Percentiles rank a stretch among this genome's conserved stretches.
phyloP scores from a whole-genome alignment of 2,888 invertebrate genomes.

The Pterobdella sp. region DNA sequence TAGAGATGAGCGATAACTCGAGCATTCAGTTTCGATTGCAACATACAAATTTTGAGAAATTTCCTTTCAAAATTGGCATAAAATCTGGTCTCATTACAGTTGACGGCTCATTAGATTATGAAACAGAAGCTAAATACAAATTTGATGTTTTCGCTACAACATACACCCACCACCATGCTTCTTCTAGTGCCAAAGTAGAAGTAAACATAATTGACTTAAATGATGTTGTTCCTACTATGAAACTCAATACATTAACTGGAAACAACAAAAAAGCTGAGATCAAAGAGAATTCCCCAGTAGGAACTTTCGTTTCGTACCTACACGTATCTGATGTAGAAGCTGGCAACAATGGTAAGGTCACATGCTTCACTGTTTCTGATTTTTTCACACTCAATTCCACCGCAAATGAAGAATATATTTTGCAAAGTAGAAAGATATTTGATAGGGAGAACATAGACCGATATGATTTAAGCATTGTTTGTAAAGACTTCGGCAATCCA shows the following conservation, averaged over 20 bases:
- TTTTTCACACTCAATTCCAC: constrained; percentile 41
- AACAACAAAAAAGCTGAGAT: constrained; percentile 51
- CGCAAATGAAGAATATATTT: constrained; percentile 41
- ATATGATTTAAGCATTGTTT: constrained; percentile 73
- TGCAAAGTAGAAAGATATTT: constrained; percentile 73
- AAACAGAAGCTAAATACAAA: constrained; percentile 26
- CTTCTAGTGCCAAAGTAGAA: constrained; percentile 38
- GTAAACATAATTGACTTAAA: constrained; percentile 41
- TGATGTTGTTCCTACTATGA: constrained; percentile 42
- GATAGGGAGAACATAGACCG: constrained; percentile 84
- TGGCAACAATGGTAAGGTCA: constrained; percentile 74
- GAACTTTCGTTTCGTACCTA: constrained; percentile 63
- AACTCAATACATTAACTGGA: constrained; percentile 38
- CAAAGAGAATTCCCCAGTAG: constrained; percentile 77
- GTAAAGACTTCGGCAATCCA: constrained; percentile 34
- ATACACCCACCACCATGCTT: constrained; percentile 36
- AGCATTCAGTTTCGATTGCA: constrained; percentile 17
- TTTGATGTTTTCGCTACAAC: constrained; percentile 34
- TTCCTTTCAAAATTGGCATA: constrained; percentile 31
- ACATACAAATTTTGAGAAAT: constrained; percentile 2
- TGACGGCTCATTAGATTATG: constrained; percentile 34
- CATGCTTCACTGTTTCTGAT: constrained; percentile 35
- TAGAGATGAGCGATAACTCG: not conserved
- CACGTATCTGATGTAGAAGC: constrained; percentile 72
- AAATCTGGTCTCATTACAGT: constrained; percentile 32